Evolutionary conservation across 2,888 invertebrate species (phyloP), one percentile per base, ranked within the genome.

Genomic region (Galerucella calmariensis): DNA sequence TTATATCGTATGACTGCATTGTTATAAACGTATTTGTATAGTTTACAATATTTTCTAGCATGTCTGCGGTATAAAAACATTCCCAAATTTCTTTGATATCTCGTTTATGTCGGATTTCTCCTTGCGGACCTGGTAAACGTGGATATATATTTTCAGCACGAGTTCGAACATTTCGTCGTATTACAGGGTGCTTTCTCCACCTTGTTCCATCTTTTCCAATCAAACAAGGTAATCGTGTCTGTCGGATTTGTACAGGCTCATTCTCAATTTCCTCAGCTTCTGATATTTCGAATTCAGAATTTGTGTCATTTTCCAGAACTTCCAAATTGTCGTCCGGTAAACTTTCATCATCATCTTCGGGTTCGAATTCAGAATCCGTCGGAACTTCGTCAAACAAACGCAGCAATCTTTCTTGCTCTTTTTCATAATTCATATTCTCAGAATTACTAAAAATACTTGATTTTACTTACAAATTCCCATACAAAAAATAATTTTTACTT

Each of bases 281-380:
- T 20, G 61, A 27, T 24, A 27, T 62, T 62, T 20, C 1, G 0
- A 20, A 20, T 20, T 20, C 62, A 27, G 62, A 62, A 62, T 10
- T 62, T 27, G 62, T 62, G 24, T 62, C 62, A 62, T 62, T 27
- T 62, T 62, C 62, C 62, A 62, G 62, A 62, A 62, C 62, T 62
- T 62, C 62, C 62, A 62, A 62, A 62, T 62, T 62, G 62, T 62
- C 62, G n/a, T 62, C 12, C 14, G 35, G 27, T 27, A 24, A 20
- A 27, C 24, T 62, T 27, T 35, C 62, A 27, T 27, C 27, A 27
- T 27, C 27, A 27, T 27, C 27, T 27, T 27, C 27, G 27, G 27
- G 27, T 27, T 27, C 27, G 27, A 27, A 2, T 2, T 27, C 27
- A 62, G 62, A 62, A 62, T 62, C 62, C n/a, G 62, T 62, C 62